phyloP scores from a whole-genome alignment of 1,140 invertebrate genomes.

The Proctacanthus coquilletti region DNA sequence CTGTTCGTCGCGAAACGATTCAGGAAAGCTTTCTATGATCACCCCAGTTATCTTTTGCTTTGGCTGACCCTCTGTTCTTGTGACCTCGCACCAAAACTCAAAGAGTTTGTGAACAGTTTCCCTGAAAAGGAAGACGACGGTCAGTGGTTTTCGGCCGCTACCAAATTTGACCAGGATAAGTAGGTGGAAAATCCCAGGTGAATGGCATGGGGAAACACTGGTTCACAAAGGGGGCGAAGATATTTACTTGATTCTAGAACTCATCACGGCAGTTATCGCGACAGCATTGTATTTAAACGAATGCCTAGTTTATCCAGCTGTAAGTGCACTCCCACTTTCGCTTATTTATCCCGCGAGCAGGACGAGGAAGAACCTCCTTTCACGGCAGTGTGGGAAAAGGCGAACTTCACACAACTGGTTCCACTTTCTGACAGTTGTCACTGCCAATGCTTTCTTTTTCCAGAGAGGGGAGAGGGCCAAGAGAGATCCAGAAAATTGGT shows the following conservation, averaged over 20 bases:
- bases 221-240: not conserved
- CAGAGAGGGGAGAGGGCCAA: too few species aligned
- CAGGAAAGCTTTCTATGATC: constrained; percentile 62
- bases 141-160: too few species aligned
- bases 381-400: too few species aligned
- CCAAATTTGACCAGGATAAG: not conserved
- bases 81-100: constrained; percentile 70
- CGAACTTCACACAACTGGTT: too few species aligned
- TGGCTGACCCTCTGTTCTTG: constrained; percentile 37
- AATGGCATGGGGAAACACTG: not conserved
- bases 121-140: constrained; percentile 33
- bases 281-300: too few species aligned
- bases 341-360: too few species aligned
- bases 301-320: too few species aligned
- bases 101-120: constrained; percentile 67
- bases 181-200: not conserved
- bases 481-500: too few species aligned
- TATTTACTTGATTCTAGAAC: not conserved
- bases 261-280: not conserved
- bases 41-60: constrained; percentile 33
- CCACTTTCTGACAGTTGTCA: too few species aligned
- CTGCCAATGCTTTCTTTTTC: too few species aligned
- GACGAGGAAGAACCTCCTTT: too few species aligned
- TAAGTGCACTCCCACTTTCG: too few species aligned
- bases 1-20: constrained; percentile 49